Evolutionary conservation across 2,797 vertebrate species (phyloP), one percentile per base, ranked within the genome.

Genomic region (Muscicapa comitata): DNA sequence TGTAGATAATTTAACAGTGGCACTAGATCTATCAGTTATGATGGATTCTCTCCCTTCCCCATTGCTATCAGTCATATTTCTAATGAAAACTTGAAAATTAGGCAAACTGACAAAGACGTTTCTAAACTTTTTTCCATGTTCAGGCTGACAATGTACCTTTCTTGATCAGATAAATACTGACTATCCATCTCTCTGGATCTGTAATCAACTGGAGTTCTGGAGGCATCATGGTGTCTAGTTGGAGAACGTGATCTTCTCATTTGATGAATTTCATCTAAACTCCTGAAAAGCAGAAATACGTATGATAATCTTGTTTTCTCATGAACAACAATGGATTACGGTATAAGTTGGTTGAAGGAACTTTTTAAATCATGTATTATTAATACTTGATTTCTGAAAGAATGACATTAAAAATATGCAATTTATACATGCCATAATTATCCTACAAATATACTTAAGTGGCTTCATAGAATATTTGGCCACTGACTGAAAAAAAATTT

Each of bases 181-280:
- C 98, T 99, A 97, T 99, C 99, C 57, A 98, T 98, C 86, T 99
- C 99, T 94, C 98, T 99, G 65, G 99, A 98, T 97, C 98, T 99
- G 96, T 98, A 98, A 96, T 99, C 99, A 96, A 98, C 94, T 77
- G 98, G 98, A 94, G 98, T 98, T 98, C 98, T 98, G 96, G 98
- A 98, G 97, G 98, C 97, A 98, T 99, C 99, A 65, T 99, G 98
- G 98, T 99, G 99, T 97, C 97, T 98, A 90, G 98, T 99, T 80
- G 99, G 99, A 94, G 99, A 99, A 93, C 98, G 98, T 96, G 99
- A 99, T 93, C 98, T 98, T 96, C 98, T 98, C 90, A 98, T 99
- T 96, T 99, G 99, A 98, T 99, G 99, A 97, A 99, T 99, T 99
- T 99, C 99, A 98, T 99, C 99, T 98, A 99, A 98, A 97, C 99